Evolutionary conservation across 2,797 vertebrate species (phyloP), one percentile per base, ranked within the genome.

Genomic region (Phylloscopus collybita): DNA sequence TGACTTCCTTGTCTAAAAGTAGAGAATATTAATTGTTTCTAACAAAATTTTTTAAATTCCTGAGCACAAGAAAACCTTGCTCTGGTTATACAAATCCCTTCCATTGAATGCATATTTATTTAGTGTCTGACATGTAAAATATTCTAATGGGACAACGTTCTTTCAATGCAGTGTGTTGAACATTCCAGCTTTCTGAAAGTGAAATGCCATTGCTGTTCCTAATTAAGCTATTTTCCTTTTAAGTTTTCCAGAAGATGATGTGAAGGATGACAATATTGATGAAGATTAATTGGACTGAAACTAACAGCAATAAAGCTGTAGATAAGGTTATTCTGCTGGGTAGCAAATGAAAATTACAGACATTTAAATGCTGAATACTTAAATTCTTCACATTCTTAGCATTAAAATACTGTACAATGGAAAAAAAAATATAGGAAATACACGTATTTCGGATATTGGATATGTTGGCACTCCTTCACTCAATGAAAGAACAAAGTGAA

Each of bases 251-350:
- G 83, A 95, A 76, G 74, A 94, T 96, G 92, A 92, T 95, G 90
- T 86, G 92, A 97, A 93, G 91, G 72, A 79, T 95, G 87, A 64
- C 36, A 93, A 73, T 94, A 94, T 21, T 96, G 94, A 96, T 93
- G 96, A 96, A 95, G 95, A 97, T 96, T 97, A 97, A 97, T 96
- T 97, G 80, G 70, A 96, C 42, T 91, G 92, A 96, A 97, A 90
- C 65, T 89, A 86, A 90, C 67, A 83, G 38, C 1, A 34, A 95
- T 82, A 89, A 60, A 91, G 53, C 61, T 90, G 86, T 49, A 93
- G 87, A 93, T 91, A 96, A 95, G 93, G 70, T 92, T 95, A 92
- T 93, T 95, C 70, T 93, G 27, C 54, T 87, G 72, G 86, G 86
- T 93, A 80, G 73, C 11, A 90, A 80, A 90, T 83, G 51, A 86